phyloP scores from a whole-genome alignment of 2,888 invertebrate species.

The Andrena bicolor region DNA sequence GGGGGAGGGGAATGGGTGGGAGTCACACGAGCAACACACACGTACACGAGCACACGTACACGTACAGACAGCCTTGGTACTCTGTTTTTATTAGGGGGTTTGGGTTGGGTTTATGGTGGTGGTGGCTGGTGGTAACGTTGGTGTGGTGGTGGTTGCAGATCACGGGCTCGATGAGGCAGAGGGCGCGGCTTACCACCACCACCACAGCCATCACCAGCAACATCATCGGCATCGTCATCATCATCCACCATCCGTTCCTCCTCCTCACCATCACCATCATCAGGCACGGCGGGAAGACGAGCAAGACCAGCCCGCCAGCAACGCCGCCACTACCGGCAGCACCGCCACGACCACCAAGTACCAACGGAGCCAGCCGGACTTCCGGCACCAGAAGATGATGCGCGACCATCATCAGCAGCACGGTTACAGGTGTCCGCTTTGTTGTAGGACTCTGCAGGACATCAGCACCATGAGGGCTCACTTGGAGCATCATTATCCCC shows the following conservation, averaged over 20 bases:
- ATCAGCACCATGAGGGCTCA: constrained; percentile 90
- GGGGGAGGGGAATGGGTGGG: background rate
- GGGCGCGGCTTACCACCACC: constrained; percentile 83
- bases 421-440: constrained; percentile 90
- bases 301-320: constrained; percentile 59
- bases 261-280: constrained; percentile 74
- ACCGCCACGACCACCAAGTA: constrained; percentile 80
- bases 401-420: constrained; percentile 83
- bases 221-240: constrained; percentile 78
- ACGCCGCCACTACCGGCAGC: constrained; percentile 68
- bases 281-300: constrained; percentile 74
- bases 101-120: constrained; percentile 76
- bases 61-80: constrained; percentile 31
- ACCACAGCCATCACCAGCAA: constrained; percentile 83
- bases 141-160: constrained; percentile 85
- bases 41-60: constrained; percentile 1
- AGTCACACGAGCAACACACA: background rate
- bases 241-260: constrained; percentile 72
- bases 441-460: constrained; percentile 89
- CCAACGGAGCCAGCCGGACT: constrained; percentile 84
- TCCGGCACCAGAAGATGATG: constrained; percentile 78
- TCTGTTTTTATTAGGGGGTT: constrained; percentile 58
- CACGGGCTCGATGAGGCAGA: constrained; percentile 83
- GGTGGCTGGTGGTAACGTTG: constrained; percentile 85
- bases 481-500: constrained; percentile 93